Evolutionary conservation across 30 jellyfish, hydroid and myxozoan genomes (phyloP), one percentile per base, ranked within the genome.

Genomic region (Hydractinia echinata): DNA sequence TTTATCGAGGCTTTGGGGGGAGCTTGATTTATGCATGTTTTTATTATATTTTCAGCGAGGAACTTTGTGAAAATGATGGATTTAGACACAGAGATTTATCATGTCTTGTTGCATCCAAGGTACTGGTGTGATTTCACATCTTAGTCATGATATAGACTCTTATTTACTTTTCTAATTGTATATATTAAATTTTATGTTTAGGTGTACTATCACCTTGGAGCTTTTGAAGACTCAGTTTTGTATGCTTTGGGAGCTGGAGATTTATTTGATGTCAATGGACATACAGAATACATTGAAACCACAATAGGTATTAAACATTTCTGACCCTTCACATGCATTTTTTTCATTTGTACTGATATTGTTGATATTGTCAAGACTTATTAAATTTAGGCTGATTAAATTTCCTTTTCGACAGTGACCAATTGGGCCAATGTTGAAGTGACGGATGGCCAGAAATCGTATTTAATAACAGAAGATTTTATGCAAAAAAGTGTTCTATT

Each of bases 171-270:
- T 73, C 44, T 10, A 13, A 11, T 58, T 16, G 18, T 11, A n/a
- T n/a, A n/a, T n/a, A 11, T 16, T 58, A 58, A 11, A 58, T 58
- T 56, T n/a, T 55, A 10, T 86, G 20, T 68, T 30, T 15, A 94
- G 99, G 99, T 94, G 44, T 94, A 94, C 74, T 94, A 94, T 76
- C 96, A 94, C 61, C 89, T 94, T 53, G 99, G 99, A 51, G 87
- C 99, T 39, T 94, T 84, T 78, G 99, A 88, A 85, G 99, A 94
- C 74, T 94, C 99, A 1, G 83, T 94, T 64, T 73, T 87, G 95
- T 95, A 95, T 77, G 99, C 99, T 2, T 94, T 95, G 30, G 97
- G 97, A 5, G 99, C 99, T 74, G 97, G 97, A 39, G 95, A 95
- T 44, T 76, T 95, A 55, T 95, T 95, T 67, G 84, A 95, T 87